These are phyloP conservation scores for Proterorhinus semilunaris DNA, from an alignment of 2,113 vertebrate genomes.

Conservation along the genomic window DNA sequence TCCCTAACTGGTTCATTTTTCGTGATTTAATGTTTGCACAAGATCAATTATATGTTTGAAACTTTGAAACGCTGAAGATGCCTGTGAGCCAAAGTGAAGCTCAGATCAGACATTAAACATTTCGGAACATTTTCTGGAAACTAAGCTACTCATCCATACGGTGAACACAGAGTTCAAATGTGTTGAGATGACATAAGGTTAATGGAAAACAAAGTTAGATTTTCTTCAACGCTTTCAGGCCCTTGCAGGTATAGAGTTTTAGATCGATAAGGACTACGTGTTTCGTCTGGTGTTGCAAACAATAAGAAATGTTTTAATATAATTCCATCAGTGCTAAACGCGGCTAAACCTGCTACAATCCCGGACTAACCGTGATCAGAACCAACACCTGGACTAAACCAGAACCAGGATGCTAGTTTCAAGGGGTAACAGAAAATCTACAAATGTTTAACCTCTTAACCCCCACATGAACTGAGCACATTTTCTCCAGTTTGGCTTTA, in stretches of 20 bases:
- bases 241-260: not conserved
- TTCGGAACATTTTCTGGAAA: not conserved
- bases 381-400: no score
- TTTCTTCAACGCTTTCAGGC: not conserved
- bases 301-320: no score
- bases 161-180: not conserved
- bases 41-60: not conserved
- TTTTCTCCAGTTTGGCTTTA: no score
- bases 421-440: no score
- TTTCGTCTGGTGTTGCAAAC: no score
- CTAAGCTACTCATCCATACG: not conserved
- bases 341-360: no score
- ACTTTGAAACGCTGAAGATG: constrained; percentile 1
- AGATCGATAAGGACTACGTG: not conserved
- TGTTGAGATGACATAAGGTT: not conserved
- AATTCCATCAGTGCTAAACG: no score
- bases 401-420: no score
- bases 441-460: no score
- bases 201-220: not conserved
- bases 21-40: not conserved
- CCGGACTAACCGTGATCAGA: no score
- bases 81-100: not conserved
- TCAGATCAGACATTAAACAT: not conserved
- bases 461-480: no score
- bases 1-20: not conserved